Evolutionary conservation across 2,113 vertebrate genomes (phyloP).

Genomic region (Rissa tridactyla): DNA sequence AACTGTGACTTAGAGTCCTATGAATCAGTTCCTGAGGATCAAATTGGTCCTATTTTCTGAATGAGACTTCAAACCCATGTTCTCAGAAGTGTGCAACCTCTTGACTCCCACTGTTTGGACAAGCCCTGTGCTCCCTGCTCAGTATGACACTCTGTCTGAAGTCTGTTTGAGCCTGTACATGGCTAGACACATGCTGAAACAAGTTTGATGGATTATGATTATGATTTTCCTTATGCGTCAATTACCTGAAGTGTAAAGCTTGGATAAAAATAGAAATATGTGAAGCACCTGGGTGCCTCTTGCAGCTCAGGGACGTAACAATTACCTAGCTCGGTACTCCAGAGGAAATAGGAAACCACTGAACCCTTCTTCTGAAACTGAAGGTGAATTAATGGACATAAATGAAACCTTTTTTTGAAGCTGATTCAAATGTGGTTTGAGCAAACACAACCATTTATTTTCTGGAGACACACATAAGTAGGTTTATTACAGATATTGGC

Average conservation of each 20-base stretch:
- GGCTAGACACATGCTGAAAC: neutral
- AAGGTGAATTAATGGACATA: neutral
- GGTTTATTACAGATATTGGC: neutral
- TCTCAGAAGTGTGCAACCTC: neutral
- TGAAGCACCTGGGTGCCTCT: neutral
- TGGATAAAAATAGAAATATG: neutral
- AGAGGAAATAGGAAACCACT: neutral
- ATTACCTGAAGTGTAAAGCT: neutral
- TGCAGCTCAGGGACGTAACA: neutral
- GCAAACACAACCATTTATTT: constrained; percentile 3
- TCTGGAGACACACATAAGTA: neutral
- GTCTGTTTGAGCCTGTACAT: neutral
- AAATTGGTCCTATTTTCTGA: neutral
- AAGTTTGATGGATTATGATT: neutral
- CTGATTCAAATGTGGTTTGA: neutral
- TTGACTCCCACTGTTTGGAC: neutral
- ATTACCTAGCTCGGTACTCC: neutral
- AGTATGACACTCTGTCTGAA: neutral
- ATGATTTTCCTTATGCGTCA: neutral
- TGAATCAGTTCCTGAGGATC: neutral
- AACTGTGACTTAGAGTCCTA: neutral
- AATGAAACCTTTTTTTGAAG: neutral
- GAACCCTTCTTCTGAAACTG: neutral
- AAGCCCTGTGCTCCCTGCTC: neutral
- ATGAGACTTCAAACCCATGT: neutral